Evolutionary conservation across 53 echinoderm and acorn worm genomes (phyloP).

Genomic region (Zoroaster sp.): DNA sequence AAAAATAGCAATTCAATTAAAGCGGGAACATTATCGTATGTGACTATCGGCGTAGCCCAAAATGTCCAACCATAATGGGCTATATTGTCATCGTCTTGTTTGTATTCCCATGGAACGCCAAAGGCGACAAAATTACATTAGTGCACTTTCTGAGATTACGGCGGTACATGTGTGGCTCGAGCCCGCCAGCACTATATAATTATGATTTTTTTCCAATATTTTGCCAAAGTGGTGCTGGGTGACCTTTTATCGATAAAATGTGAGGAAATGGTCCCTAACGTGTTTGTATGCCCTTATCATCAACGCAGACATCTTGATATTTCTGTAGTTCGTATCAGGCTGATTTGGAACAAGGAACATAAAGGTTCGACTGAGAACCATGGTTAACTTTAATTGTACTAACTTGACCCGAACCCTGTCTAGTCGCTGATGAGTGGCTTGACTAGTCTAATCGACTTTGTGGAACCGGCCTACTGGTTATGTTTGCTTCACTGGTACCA

Average conservation of each 20-base stretch:
- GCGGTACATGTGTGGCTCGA: background rate
- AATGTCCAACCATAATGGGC: background rate
- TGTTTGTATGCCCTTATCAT: too few relatives aligned
- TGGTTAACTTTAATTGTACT: too few relatives aligned
- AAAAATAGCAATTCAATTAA: constrained; percentile 30
- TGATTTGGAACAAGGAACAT: too few relatives aligned
- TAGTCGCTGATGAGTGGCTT: too few relatives aligned
- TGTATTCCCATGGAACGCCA: background rate
- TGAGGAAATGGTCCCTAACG: background rate
- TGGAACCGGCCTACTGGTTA: too few relatives aligned
- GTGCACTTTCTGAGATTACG: constrained; percentile 22
- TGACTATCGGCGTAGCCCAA: background rate
- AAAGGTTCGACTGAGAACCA: too few relatives aligned
- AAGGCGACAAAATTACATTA: background rate
- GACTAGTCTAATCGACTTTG: too few relatives aligned
- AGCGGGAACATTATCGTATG: constrained; percentile 26
- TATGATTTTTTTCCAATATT: background rate
- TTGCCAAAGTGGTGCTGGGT: background rate
- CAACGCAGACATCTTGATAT: too few relatives aligned
- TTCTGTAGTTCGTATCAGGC: too few relatives aligned
- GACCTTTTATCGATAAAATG: background rate
- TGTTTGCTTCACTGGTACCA: too few relatives aligned
- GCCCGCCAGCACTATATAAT: background rate
- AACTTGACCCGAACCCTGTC: too few relatives aligned
- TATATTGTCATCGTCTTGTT: background rate